Evolutionary conservation across 2,797 vertebrate species (phyloP).

Genomic region (Falco columbarius): DNA sequence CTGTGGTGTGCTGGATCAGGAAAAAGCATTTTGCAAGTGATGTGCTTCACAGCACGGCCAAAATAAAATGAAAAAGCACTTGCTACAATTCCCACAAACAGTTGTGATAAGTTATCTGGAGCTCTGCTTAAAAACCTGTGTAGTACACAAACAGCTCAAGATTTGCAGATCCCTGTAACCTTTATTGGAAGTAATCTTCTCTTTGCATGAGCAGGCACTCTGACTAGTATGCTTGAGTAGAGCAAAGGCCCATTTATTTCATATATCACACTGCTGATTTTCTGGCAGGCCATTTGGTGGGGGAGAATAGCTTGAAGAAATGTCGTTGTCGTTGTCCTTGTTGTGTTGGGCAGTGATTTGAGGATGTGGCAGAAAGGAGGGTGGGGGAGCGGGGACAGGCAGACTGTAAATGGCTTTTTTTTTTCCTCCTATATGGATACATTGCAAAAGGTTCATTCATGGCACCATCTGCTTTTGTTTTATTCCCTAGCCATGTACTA

Average conservation of each 20-base stretch:
- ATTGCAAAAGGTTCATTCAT: neutral
- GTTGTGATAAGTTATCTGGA: neutral
- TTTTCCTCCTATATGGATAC: neutral
- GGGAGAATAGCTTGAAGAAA: neutral
- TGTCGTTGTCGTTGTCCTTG: neutral
- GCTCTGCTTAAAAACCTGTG: neutral
- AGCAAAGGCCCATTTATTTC: neutral
- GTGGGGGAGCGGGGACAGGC: neutral
- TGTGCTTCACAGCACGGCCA: neutral
- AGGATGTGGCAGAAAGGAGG: neutral
- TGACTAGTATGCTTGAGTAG: neutral
- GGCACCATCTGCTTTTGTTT: neutral
- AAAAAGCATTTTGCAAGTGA: neutral
- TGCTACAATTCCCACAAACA: neutral
- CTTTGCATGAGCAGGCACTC: neutral
- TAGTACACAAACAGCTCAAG: neutral
- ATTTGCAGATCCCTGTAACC: neutral
- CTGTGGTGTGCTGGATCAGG: neutral
- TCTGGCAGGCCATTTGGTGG: neutral
- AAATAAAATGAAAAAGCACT: neutral
- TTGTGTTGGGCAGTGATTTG: neutral
- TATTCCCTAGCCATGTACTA: neutral
- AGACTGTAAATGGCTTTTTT: neutral
- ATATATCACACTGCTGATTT: neutral
- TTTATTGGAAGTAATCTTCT: neutral